phyloP scores from a whole-genome alignment of 2,113 vertebrate species.

The Lasiurus borealis region DNA sequence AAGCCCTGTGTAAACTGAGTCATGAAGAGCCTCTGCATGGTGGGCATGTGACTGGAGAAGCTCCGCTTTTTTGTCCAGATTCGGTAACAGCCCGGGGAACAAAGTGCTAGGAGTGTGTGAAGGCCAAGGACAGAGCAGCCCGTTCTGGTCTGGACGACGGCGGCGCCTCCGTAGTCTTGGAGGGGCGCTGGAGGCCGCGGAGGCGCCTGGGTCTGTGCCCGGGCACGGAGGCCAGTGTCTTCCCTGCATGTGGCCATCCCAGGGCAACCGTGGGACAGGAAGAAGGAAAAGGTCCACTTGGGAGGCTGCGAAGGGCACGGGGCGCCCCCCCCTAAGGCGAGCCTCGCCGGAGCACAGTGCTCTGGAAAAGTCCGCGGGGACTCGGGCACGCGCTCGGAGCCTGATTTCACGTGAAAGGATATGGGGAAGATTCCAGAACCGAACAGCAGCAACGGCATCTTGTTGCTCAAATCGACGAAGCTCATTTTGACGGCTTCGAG shows the following conservation, averaged over 20 bases:
- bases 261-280: slow-evolving; percentile 81
- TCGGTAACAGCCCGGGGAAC: slow-evolving; percentile 89
- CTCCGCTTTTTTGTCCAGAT: slow-evolving; percentile 88
- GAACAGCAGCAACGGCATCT: slow-evolving; percentile 70
- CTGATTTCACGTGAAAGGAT: slow-evolving; percentile 83
- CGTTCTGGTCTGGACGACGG: slow-evolving; percentile 75
- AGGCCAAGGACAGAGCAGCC: slow-evolving; percentile 85
- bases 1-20: slow-evolving; percentile 86
- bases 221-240: slow-evolving; percentile 63
- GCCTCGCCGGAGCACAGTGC: slow-evolving; percentile 68
- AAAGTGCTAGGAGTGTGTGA: slow-evolving; percentile 90
- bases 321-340: slow-evolving; percentile 57
- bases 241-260: slow-evolving; percentile 80
- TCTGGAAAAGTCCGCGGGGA: slow-evolving; percentile 74
- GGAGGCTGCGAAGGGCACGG: slow-evolving; percentile 65
- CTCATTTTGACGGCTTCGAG: slow-evolving; percentile 80
- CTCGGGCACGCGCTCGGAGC: slow-evolving; percentile 70
- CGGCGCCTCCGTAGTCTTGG: slow-evolving; percentile 38
- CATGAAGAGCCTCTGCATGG: slow-evolving; percentile 86
- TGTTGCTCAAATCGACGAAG: slow-evolving; percentile 77
- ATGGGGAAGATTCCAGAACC: slow-evolving; percentile 78
- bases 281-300: slow-evolving; percentile 86
- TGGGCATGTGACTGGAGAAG: slow-evolving; percentile 83
- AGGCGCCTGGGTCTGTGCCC: slow-evolving; percentile 66
- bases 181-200: slow-evolving; percentile 61